phyloP scores from a whole-genome alignment of 2,797 vertebrate genomes.

The Xenopus petersii region DNA sequence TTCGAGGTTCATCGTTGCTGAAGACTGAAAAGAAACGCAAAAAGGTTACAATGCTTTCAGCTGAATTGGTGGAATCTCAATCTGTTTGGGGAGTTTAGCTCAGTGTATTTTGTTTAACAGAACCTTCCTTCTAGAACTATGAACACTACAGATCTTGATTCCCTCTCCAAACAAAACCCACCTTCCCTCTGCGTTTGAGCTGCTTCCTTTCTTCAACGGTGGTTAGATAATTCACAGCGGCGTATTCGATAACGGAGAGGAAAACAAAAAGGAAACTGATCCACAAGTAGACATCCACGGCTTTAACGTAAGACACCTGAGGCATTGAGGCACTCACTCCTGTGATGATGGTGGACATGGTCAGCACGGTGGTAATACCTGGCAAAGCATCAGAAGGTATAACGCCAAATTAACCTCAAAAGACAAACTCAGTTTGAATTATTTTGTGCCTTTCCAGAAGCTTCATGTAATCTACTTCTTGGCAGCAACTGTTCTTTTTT shows the following conservation, averaged over 20 bases:
- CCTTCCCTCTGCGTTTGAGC: constrained; percentile 75
- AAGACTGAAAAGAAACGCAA: constrained; percentile 64
- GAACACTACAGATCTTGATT: too few species aligned
- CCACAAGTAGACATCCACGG: constrained; percentile 87
- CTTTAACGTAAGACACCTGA: constrained; percentile 90
- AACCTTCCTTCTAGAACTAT: too few species aligned
- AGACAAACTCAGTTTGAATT: too few species aligned
- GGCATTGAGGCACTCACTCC: constrained; percentile 86
- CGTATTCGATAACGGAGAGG: constrained; percentile 85
- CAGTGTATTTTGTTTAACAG: too few species aligned
- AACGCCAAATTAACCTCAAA: background rate
- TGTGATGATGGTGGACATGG: constrained; percentile 89
- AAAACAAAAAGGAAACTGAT: constrained; percentile 89
- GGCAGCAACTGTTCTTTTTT: background rate
- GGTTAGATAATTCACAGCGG: constrained; percentile 88
- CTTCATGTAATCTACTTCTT: too few species aligned
- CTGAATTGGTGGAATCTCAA: too few species aligned
- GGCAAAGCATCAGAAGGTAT: constrained; percentile 35
- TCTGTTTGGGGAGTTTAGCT: too few species aligned
- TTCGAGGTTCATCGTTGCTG: constrained; percentile 67
- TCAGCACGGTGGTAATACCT: constrained; percentile 89
- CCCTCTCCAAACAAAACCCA: constrained; percentile 46
- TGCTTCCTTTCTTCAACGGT: constrained; percentile 81
- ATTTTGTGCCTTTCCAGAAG: too few species aligned
- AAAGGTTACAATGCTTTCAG: too few species aligned